Percentiles rank a stretch among this genome's conserved stretches.
Conservation (phyloP, 1,140 invertebrate genomes). For the Caenorhabditis latens region DNA sequence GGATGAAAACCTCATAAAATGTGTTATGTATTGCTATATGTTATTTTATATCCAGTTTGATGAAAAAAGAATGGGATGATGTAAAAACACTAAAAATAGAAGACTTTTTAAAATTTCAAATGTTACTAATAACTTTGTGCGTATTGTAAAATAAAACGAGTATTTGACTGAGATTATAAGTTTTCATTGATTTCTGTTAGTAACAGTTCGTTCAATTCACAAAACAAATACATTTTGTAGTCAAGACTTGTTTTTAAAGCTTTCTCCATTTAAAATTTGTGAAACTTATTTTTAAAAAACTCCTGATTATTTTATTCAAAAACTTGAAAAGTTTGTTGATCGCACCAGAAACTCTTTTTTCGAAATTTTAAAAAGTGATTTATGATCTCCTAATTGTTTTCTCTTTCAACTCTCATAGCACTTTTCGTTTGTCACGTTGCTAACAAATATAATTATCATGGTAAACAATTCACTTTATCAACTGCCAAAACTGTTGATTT, state of each 20-base stretch:
- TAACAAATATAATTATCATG: not conserved
- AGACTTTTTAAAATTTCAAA: not conserved
- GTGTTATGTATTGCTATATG: not conserved
- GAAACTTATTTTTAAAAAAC: not conserved
- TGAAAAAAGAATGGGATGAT: too few species aligned
- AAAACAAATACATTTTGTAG: too few species aligned
- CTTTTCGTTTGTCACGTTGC: not conserved
- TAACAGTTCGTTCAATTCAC: too few species aligned
- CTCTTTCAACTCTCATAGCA: not conserved
- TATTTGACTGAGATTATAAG: too few species aligned
- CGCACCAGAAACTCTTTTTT: not conserved
- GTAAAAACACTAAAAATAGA: not conserved
- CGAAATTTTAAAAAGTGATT: not conserved
- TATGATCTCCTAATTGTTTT: not conserved
- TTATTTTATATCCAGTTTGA: not conserved
- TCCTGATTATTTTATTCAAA: not conserved
- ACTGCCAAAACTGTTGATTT: not conserved
- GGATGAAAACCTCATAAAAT: not conserved
- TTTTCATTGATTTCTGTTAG: too few species aligned
- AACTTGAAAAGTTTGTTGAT: not conserved
- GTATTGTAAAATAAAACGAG: too few species aligned
- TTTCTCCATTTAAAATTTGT: too few species aligned
- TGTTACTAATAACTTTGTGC: too few species aligned
- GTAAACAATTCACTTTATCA: slow-evolving; percentile 25
- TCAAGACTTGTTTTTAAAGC: too few species aligned